Evolutionary conservation across 1,140 invertebrate genomes (phyloP), one percentile per base, ranked within the genome.

Genomic region (Calliphora vicina): DNA sequence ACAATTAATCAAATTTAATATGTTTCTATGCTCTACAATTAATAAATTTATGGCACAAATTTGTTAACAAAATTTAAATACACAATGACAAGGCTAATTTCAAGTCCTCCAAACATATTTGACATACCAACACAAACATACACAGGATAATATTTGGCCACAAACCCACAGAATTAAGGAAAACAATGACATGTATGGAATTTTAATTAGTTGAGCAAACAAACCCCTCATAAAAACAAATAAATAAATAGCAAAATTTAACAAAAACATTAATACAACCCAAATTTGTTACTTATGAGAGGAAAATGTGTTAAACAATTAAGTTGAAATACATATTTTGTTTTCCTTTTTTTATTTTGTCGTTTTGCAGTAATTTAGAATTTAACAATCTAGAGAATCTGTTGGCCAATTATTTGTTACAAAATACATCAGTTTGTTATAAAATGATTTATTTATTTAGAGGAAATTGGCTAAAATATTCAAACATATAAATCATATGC

Each of bases 121-220:
- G n/a, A n/a, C n/a, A n/a, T 17, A 50, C 45, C 10, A 50, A 3
- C 12, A 50, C 45, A 50, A 6, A 50, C 45, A 50, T 50, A 50
- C 12, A 50, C 0, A n/a, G 12, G 5, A 17, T 50, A n/a, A 50
- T n/a, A n/a, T n/a, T n/a, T n/a, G n/a, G n/a, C n/a, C n/a, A n/a
- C n/a, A n/a, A n/a, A n/a, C n/a, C n/a, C 12, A 50, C 0, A n/a
- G 12, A 0, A 17, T 50, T 4, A 50, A n/a, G n/a, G n/a, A n/a
- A n/a, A n/a, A n/a, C 12, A 17, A 17, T 50, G 45, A 78, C 10
- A 23, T 43, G 74, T 45, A 43, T 45, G 74, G 74, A 78, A 78
- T 78, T 78, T 78, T 78, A 78, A 45, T 78, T 78, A 43, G 74
- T 78, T 20, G 23, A 13, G n/a, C 12, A 78, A 43, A 43, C n/a